phyloP scores from a whole-genome alignment of 2,797 vertebrate species.

The Simalia tracyae region DNA sequence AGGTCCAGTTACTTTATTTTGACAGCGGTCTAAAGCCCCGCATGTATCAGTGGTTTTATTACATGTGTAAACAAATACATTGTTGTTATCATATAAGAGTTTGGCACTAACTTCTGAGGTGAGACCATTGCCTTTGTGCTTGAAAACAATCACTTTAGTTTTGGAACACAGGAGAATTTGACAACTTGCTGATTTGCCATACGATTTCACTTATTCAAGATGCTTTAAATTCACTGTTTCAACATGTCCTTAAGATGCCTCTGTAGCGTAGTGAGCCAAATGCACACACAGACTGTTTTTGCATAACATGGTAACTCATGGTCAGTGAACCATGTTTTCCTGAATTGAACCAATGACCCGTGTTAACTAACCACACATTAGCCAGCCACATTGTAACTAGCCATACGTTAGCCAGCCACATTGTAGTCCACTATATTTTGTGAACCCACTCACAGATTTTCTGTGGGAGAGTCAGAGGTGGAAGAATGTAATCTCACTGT shows the following conservation, averaged over 20 bases:
- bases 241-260: not conserved
- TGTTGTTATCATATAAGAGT: not conserved
- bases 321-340: not conserved
- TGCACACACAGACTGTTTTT: not conserved
- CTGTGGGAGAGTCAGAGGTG: not conserved
- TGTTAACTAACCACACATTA: not conserved
- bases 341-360: not conserved
- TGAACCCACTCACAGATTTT: not conserved
- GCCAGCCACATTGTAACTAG: not conserved
- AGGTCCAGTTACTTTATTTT: not conserved
- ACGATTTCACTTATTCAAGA: not conserved
- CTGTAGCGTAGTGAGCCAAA: not conserved
- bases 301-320: not conserved
- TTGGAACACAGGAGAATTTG: not conserved
- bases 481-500: slow-evolving; percentile 6
- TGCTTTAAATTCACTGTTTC: not conserved
- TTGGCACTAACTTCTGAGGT: not conserved
- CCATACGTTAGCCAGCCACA: not conserved
- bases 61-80: not conserved
- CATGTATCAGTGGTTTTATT: not conserved
- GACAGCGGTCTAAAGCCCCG: not conserved
- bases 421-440: not conserved
- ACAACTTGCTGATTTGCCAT: not conserved
- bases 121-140: not conserved
- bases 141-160: not conserved